These are phyloP conservation scores for Pteropus alecto DNA, from an alignment of 2,113 vertebrate species.

Conservation along the genomic window DNA sequence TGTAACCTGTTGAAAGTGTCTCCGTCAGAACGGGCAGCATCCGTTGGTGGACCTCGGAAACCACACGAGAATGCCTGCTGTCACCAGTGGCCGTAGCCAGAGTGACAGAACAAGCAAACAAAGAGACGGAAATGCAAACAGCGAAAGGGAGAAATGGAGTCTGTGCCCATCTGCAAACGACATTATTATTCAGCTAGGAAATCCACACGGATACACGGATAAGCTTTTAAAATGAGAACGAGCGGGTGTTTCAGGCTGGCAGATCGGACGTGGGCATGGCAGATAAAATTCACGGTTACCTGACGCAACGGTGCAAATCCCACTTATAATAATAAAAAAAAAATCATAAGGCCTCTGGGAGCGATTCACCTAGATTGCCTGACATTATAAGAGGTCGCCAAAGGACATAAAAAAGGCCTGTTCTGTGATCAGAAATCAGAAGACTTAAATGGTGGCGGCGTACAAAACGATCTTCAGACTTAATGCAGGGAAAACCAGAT, in stretches of 20 bases:
- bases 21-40: not conserved
- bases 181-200: not conserved
- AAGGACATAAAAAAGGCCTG: not conserved
- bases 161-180: not conserved
- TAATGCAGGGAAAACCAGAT: not conserved
- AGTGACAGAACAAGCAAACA: not conserved
- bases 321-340: no score
- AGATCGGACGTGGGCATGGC: not conserved
- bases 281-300: not conserved
- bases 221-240: not conserved
- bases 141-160: not conserved
- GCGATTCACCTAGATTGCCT: not conserved
- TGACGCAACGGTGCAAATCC: not conserved
- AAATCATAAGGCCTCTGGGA: not conserved
- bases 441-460: not conserved
- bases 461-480: not conserved
- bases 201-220: not conserved
- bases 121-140: not conserved
- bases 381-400: not conserved
- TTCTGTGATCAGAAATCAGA: fast-evolving
- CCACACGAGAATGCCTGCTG: not conserved
- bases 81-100: not conserved
- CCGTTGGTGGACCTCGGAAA: no score
- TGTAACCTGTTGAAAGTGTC: not conserved
- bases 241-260: not conserved